Conservation (phyloP, 2,888 invertebrate genomes). For the Atrina japonica region DNA sequence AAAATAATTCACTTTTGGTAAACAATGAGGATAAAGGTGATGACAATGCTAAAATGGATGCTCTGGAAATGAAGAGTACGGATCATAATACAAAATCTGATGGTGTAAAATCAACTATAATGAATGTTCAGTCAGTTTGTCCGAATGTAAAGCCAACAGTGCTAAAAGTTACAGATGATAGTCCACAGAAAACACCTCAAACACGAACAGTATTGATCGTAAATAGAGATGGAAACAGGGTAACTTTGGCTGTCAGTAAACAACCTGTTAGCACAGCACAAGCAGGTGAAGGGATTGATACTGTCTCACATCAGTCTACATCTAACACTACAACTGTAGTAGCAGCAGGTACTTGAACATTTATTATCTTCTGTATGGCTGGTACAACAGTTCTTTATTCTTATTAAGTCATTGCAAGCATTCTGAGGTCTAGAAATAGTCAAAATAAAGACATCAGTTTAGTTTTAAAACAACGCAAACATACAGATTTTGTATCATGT, state of each 20-base stretch:
- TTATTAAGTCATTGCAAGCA: too few species aligned
- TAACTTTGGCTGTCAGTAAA: slow-evolving; percentile 60
- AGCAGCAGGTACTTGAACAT: slow-evolving; percentile 40
- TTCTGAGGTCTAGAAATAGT: too few species aligned
- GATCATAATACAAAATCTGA: slow-evolving; percentile 19
- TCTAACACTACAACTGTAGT: slow-evolving; percentile 42
- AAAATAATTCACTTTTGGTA: not conserved
- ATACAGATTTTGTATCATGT: too few species aligned
- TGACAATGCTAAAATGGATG: slow-evolving; percentile 4
- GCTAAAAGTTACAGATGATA: slow-evolving; percentile 48
- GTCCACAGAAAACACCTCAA: slow-evolving; percentile 40
- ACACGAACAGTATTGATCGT: slow-evolving; percentile 73
- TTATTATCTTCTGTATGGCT: too few species aligned
- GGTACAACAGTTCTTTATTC: too few species aligned
- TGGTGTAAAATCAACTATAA: slow-evolving; percentile 56
- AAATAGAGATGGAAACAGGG: slow-evolving; percentile 74
- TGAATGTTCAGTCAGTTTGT: slow-evolving; percentile 72
- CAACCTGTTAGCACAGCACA: slow-evolving; percentile 26
- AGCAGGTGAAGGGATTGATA: slow-evolving; percentile 18
- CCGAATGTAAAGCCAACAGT: slow-evolving; percentile 63
- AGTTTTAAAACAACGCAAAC: too few species aligned
- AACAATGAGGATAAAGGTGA: slow-evolving; percentile 5
- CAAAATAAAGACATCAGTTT: too few species aligned
- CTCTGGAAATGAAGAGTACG: slow-evolving; percentile 44
- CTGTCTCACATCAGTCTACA: slow-evolving; percentile 42